Evolutionary conservation across 2,113 vertebrate species (phyloP), one percentile per base, ranked within the genome.

Genomic region (Osmerus mordax): DNA sequence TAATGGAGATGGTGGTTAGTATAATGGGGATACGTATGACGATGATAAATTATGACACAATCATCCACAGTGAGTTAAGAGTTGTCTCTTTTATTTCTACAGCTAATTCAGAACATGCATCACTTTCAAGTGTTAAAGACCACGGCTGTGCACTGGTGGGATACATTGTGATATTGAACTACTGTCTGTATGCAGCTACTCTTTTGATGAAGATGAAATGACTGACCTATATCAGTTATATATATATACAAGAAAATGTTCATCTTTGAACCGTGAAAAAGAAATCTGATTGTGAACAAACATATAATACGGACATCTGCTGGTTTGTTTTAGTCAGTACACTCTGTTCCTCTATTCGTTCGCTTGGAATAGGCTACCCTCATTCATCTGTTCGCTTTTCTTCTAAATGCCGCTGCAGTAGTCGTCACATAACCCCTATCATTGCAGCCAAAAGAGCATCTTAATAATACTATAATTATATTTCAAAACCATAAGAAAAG

Each of bases 161-260:
- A 15, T 15, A 73, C 54, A 68, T 76, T 64, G 5, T 67, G 79
- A 77, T 74, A 73, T 67, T 56, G 71, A 75, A 14, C 79, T 52
- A 69, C 53, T 47, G 66, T 58, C 78, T 77, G 66, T 73, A 13
- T 74, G 74, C 70, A 78, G 71, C 77, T 52, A 78, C 47, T 67
- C 16, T 72, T 51, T 53, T 0, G 23, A 64, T 67, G 67, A 78
- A 69, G 65, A 73, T 36, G 32, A 84, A 84, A 79, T 75, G 67
- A 78, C 74, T 83, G 82, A 88, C 71, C 82, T 76, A 77, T 74
- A 78, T 77, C 77, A 58, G 64, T 47, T 75, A 73, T 21, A 79
- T 75, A 76, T 19, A 79, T 25, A 25, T 69, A 78, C 60, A 25
- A 56, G 53, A 67, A 70, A 62, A 65, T 0, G 65, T 62, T 53